Conservation (phyloP, 2,113 vertebrate genomes). For the Gambusia affinis region DNA sequence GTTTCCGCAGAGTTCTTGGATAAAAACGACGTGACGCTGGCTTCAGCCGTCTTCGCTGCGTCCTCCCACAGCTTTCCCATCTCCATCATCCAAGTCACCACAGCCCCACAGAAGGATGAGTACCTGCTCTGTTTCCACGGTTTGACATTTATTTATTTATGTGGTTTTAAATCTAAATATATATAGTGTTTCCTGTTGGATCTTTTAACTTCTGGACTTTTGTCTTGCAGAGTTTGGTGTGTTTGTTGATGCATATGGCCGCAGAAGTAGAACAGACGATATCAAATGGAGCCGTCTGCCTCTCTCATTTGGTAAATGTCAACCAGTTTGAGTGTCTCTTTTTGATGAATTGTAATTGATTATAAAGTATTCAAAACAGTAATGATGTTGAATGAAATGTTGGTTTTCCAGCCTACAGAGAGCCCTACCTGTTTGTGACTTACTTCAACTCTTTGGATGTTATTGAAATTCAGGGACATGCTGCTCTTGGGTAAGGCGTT, state of each 20-base stretch:
- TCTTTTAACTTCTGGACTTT: not conserved
- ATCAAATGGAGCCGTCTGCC: conserved; percentile 98
- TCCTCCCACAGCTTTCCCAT: conserved; percentile 98
- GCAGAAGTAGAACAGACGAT: conserved; percentile 93
- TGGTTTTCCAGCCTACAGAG: conserved; percentile 88
- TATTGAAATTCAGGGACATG: conserved; percentile 94
- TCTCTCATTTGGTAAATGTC: conserved; percentile 90
- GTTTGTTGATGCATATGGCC: conserved; percentile 96
- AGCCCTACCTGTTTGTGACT: conserved; percentile 97
- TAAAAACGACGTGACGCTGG: conserved; percentile 95
- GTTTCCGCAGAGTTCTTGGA: conserved; percentile 91
- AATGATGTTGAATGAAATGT: conserved; percentile 7
- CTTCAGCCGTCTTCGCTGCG: conserved; percentile 93
- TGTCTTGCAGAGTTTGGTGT: conserved; percentile 91
- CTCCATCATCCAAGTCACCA: conserved; percentile 95
- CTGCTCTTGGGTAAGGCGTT: conserved; percentile 88
- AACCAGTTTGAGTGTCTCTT: not conserved
- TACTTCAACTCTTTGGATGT: conserved; percentile 99
- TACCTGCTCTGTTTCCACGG: conserved; percentile 98
- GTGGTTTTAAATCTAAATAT: not conserved
- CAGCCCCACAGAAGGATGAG: conserved; percentile 92
- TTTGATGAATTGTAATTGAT: not conserved
- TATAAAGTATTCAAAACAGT: not conserved
- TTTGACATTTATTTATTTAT: conserved; percentile 55
- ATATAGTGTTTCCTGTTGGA: not conserved